Base-by-base conservation (phyloP, 1,140 invertebrate genomes). In the Linepithema humile region DNA sequence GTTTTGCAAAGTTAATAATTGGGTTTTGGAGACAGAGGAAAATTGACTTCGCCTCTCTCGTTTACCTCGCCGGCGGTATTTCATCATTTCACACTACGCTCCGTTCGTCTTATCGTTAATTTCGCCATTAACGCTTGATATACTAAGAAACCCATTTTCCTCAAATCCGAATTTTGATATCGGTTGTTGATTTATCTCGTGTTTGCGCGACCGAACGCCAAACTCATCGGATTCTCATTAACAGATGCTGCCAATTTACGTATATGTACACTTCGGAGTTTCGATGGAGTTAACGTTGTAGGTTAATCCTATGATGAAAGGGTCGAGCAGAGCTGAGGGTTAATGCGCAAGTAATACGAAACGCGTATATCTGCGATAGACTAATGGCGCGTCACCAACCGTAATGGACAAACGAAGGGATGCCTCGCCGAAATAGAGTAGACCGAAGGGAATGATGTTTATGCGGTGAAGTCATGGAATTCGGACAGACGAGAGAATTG, bases 351-450 rank as follows among this genome's bases (percentile, higher is more conserved):
- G 57, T 64, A 75, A 78, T 50, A 65, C 23, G 62, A 69, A 69
- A 29, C 64, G 62, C 48, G 65, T 20, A 67, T n/a, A 43, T 43
- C 35, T 3, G 35, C 26, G 23, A 48, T 43, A 23, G 38, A 20
- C 64, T 50, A 53, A 69, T 32, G 12, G 64, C 64, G 35, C 64
- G 35, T 78, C 45, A 20, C 59, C 35, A 7, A 17, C 12, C 20
- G 23, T 53, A 69, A 65, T 57, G 64, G 64, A 69, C 75, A 70
- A 80, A 70, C 53, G 64, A 69, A 69, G 64, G 32, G 62, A 70
- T 55, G 12, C n/a, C 35, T n/a, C 26, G 20, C n/a, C 29, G 73
- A 62, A 80, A 40, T 29, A 55, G 35, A 53, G 7, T 50, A 26
- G 64, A 20, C 35, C 17, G 17, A 2, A 26, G 59, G 5, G 15